Conservation (phyloP, 2,797 vertebrate genomes). For the Pipistrellus nathusii region DNA sequence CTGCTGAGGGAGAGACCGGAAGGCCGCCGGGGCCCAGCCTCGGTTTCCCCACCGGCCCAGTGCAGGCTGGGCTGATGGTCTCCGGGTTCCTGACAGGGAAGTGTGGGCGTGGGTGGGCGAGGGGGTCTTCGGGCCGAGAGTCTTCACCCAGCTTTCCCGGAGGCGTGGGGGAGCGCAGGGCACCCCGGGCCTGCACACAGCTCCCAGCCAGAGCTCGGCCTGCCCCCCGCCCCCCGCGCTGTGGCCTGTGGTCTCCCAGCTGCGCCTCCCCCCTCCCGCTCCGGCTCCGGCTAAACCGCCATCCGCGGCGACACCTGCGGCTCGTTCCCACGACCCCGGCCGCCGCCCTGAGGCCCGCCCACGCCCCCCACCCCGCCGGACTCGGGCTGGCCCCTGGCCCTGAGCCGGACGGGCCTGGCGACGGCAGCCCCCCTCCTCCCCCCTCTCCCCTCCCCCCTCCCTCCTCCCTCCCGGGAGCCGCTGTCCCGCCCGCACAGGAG, state of each 20-base stretch:
- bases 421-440: no score
- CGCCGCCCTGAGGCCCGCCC: not conserved
- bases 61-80: not conserved
- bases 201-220: not conserved
- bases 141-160: not conserved
- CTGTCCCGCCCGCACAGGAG: no score
- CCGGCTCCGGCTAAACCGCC: not conserved
- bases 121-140: fast-evolving
- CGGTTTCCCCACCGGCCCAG: not conserved
- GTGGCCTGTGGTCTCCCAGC: fast-evolving
- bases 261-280: not conserved
- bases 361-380: fast-evolving
- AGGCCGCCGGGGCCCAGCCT: not conserved
- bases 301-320: not conserved
- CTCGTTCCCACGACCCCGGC: not conserved
- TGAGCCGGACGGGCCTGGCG: not conserved
- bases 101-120: fast-evolving
- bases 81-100: not conserved
- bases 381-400: fast-evolving
- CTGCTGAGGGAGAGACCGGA: not conserved
- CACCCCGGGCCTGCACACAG: fast-evolving
- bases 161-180: fast-evolving
- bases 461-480: no score
- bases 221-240: no score
- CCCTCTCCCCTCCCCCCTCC: no score